phyloP scores from a whole-genome alignment of 2,888 invertebrate genomes.

The Lepidochrysops patricia region DNA sequence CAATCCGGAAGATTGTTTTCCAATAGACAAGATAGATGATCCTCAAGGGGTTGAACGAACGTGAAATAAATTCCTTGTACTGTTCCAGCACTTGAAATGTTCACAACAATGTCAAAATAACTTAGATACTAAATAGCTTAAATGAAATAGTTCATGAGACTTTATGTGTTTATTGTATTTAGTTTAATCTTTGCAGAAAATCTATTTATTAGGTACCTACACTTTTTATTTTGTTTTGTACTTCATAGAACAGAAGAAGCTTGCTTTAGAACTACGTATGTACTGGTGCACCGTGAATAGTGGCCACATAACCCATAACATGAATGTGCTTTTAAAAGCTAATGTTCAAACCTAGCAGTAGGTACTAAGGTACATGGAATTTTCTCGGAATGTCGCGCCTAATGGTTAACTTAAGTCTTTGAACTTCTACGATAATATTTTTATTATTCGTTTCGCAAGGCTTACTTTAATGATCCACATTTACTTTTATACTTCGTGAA shows the following conservation, averaged over 20 bases:
- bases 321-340: background rate
- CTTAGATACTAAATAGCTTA: too few species aligned
- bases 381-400: background rate
- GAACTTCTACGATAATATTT: background rate
- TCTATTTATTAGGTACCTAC: too few species aligned
- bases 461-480: background rate
- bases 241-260: too few species aligned
- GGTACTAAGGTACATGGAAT: background rate
- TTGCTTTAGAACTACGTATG: too few species aligned
- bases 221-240: too few species aligned
- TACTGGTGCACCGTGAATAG: background rate
- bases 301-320: background rate
- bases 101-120: too few species aligned
- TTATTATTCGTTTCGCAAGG: background rate
- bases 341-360: background rate
- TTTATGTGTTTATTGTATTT: background rate
- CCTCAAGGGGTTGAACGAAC: background rate
- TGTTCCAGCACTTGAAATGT: too few species aligned
- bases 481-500: too few species aligned
- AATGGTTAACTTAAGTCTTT: background rate
- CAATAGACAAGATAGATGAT: background rate
- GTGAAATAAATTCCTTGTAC: background rate
- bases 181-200: background rate
- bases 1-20: background rate
- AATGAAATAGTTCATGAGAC: too few species aligned